A percentile compares a stretch with the other conserved stretches of the same genome.
phyloP scores from a whole-genome alignment of 1,140 invertebrate genomes.

The Leptoteleia sp. region DNA sequence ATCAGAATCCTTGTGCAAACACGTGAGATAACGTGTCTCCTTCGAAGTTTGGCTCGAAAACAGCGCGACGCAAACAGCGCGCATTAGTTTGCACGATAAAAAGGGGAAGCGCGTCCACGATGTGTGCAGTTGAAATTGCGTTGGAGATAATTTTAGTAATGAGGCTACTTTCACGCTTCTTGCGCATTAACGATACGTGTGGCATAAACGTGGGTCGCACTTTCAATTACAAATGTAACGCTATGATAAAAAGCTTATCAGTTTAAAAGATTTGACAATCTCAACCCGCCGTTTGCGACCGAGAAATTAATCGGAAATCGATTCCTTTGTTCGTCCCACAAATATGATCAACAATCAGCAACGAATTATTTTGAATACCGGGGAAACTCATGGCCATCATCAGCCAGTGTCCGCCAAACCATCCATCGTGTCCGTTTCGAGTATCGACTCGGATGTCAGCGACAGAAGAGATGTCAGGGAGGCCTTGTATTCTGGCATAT shows the following conservation, averaged over 20 bases:
- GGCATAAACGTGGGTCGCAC: neutral
- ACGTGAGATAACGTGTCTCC: slow-evolving; percentile 18
- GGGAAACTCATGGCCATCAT: slow-evolving; percentile 72
- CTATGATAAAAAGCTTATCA: slow-evolving; percentile 20
- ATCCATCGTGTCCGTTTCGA: slow-evolving; percentile 78
- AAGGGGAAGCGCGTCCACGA: neutral
- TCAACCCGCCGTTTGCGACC: too few species aligned
- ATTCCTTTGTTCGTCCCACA: neutral
- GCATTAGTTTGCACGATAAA: slow-evolving; percentile 16
- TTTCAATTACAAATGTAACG: neutral
- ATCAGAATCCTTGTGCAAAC: slow-evolving; percentile 19
- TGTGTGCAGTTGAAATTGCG: slow-evolving; percentile 5
- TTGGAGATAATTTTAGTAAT: slow-evolving; percentile 10
- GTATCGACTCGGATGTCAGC: slow-evolving; percentile 83
- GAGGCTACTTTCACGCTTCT: neutral
- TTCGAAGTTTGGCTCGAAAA: slow-evolving; percentile 14
- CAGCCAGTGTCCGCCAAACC: slow-evolving; percentile 77
- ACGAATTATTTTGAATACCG: slow-evolving; percentile 73
- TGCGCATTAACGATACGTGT: slow-evolving; percentile 1
- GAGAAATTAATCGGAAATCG: too few species aligned
- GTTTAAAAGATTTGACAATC: neutral
- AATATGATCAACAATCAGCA: slow-evolving; percentile 79
- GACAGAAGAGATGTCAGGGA: slow-evolving; percentile 88
- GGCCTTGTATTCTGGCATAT: slow-evolving; percentile 90
- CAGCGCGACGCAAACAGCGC: slow-evolving; percentile 8